Evolutionary conservation across 2,113 vertebrate genomes (phyloP), one percentile per base, ranked within the genome.

Genomic region (Agapornis roseicollis): DNA sequence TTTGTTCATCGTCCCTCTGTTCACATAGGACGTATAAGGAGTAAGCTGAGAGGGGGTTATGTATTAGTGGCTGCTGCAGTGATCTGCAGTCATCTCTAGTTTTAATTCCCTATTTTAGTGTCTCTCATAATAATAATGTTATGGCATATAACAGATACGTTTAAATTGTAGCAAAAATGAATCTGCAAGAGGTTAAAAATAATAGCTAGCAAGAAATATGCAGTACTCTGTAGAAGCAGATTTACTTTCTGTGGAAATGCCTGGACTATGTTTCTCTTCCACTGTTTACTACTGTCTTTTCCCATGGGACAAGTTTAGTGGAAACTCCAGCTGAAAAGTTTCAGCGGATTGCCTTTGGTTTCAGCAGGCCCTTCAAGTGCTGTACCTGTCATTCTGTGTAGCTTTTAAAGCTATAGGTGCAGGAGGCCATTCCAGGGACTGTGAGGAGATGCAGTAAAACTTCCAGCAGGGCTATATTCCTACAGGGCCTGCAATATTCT

Each of bases 131-230:
- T 88, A 92, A 94, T 90, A 95, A 94, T 89, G 89, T 95, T 96
- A 93, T 92, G 94, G 90, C 77, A 95, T 76, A 85, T 96, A 96
- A 92, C 93, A 97, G 85, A 87, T 90, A 93, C 44, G 1, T 93
- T 97, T 92, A 93, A 93, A 92, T 89, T 85, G 94, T 50, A 89
- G 92, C 96, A 94, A 96, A 96, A 97, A 96, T 96, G 93, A 96
- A 96, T 92, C 94, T 81, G 70, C 6, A 56, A 89, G 84, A 96
- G 80, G 83, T 95, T 95, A 93, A 96, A 96, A 96, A 90, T 72
- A 96, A 96, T 89, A 97, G 83, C 83, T 89, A 89, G 39, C 37
- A 64, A 94, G 94, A 94, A 95, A 85, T 87, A 85, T 17, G 70
- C 46, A 65, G 17, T 65, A 55, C 53, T 93, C 44, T 81, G 42